Conservation (phyloP, 2,888 invertebrate species). For the Drosophila lacicola region DNA sequence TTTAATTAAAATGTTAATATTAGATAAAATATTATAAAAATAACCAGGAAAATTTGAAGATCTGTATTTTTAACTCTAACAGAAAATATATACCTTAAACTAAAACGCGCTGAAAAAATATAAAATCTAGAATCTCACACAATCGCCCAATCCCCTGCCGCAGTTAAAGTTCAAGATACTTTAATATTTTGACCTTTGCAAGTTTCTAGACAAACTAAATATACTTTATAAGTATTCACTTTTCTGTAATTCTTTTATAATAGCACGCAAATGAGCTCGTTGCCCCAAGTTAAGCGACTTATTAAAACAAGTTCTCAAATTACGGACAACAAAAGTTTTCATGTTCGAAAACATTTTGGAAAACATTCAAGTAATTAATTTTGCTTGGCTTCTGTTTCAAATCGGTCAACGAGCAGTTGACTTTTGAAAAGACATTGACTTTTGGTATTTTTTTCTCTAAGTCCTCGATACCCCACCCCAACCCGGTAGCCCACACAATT, state of each 20-base stretch:
- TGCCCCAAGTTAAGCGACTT: conserved; percentile 8
- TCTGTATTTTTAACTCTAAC: no score
- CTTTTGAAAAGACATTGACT: conserved; percentile 22
- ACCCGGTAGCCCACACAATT: not conserved
- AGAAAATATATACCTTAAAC: no score
- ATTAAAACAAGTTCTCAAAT: conserved; percentile 6
- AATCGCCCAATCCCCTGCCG: no score
- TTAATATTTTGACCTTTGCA: not conserved
- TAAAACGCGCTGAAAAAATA: no score
- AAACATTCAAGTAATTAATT: conserved; percentile 25
- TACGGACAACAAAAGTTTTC: conserved; percentile 4
- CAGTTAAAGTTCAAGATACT: no score
- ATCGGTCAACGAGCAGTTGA: conserved; percentile 28
- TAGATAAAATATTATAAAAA: no score
- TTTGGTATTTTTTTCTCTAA: conserved; percentile 1
- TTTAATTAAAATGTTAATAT: no score
- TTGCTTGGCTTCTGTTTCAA: conserved; percentile 34
- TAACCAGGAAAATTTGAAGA: no score
- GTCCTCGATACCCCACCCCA: no score
- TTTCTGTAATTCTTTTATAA: not conserved
- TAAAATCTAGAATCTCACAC: no score
- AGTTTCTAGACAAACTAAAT: conserved; percentile 17
- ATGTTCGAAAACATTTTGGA: not conserved
- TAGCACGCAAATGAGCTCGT: not conserved
- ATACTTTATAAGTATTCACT: not conserved